A percentile compares a stretch with the other conserved stretches of the same genome.
Evolutionary conservation across 2,888 invertebrate genomes (phyloP).

Genomic region (Acleris laterana): DNA sequence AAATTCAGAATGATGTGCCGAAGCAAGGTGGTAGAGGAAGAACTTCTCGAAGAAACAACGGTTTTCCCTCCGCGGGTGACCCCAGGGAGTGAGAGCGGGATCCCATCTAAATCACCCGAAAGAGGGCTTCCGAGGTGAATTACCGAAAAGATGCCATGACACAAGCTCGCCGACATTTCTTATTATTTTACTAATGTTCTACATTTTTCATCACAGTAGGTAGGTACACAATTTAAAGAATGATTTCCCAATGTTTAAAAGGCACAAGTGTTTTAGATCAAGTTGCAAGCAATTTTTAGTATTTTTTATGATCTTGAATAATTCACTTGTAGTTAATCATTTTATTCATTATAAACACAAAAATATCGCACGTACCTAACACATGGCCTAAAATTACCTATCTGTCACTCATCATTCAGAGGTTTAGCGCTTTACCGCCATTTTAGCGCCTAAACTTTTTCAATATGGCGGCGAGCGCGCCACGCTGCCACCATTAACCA

Average conservation of each 20-base stretch:
- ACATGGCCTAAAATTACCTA: background rate
- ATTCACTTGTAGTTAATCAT: background rate
- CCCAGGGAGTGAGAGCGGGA: conserved; percentile 68
- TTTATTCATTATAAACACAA: background rate
- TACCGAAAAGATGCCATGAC: conserved; percentile 72
- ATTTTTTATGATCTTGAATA: too few species aligned
- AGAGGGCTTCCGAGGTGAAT: conserved; percentile 73
- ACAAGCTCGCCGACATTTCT: conserved; percentile 53
- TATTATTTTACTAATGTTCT: conserved; percentile 40
- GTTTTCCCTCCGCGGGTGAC: conserved; percentile 75
- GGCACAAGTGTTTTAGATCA: too few species aligned
- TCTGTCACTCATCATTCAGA: conserved; percentile 32
- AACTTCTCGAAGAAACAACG: conserved; percentile 77
- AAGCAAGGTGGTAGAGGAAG: conserved; percentile 48
- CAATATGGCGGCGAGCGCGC: conserved; percentile 81
- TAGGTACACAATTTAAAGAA: too few species aligned
- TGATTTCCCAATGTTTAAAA: too few species aligned
- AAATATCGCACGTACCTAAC: background rate
- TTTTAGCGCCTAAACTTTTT: conserved; percentile 81
- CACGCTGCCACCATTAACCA: conserved; percentile 83
- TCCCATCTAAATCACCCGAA: conserved; percentile 77
- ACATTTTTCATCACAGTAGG: too few species aligned
- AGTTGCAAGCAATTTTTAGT: too few species aligned
- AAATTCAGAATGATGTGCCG: conserved; percentile 43
- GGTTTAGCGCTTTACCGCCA: conserved; percentile 52